Base-by-base conservation (phyloP, 2,113 vertebrate species). In the Oryzias woworae region DNA sequence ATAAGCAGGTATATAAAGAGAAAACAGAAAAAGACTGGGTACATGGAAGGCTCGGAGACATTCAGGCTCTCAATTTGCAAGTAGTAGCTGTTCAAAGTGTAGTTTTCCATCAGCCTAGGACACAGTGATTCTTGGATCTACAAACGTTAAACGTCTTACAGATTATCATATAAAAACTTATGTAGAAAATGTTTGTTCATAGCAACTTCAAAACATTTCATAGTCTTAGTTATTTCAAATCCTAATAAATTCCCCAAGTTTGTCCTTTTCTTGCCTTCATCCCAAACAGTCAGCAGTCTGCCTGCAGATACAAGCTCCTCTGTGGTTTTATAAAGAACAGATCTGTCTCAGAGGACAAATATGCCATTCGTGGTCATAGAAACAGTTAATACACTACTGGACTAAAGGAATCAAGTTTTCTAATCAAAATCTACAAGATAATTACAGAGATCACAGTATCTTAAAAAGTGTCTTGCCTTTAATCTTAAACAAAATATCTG, bases 51-150 rank as follows among this genome's bases (percentile, higher is more conserved):
- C 7, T 58, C 16, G 7, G 80, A 31, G 28, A 90, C 22, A 14
- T 63, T 66, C 2, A 90, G 46, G 4, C 80, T 78, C n/a, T 88
- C 85, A 1, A 90, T 20, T 13, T 52, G 57, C 12, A 88, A 73
- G 5, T 63, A 55, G 4, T 68, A 18, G 14, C 78, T 45, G 50
- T 59, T 78, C 41, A 43, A 62, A 0, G 57, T 65, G 3, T 18
- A 57, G 71, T 78, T 82, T 15, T 63, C 61, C 42, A 63, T 53
- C 22, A 20, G 2, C 12, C 58, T 59, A 46, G 18, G 45, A 42
- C 14, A 36, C 8, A 36, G 31, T 12, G 36, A 36, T 36, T 36
- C 5, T 28, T 28, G 26, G 26, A 5, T 28, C 36, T 0, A 18
- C 14, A 50, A 14, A n/a, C 22, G 14, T 48, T 10, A 48, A 20